Evolutionary conservation across 2,113 vertebrate species (phyloP).

Genomic region (Spizaetus ornatus): DNA sequence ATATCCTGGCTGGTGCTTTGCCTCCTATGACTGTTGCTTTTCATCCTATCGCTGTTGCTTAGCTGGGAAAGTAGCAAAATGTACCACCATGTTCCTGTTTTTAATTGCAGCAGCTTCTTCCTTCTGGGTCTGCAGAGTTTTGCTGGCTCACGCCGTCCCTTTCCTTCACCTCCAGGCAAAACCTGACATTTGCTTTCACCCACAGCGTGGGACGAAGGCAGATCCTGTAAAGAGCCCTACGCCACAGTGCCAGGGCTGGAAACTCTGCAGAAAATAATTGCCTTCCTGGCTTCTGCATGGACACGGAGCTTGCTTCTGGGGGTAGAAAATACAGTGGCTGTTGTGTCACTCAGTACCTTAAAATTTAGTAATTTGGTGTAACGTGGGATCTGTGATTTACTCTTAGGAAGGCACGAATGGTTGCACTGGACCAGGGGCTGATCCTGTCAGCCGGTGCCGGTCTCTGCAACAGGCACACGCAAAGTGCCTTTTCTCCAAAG

Average conservation of each 20-base stretch:
- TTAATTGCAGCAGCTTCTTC: background rate
- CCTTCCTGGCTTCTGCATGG: background rate
- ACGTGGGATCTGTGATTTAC: background rate
- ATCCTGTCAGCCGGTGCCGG: rapidly evolving
- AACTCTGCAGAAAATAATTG: background rate
- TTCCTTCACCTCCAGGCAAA: background rate
- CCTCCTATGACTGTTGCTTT: background rate
- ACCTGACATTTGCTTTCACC: background rate
- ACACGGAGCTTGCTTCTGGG: background rate
- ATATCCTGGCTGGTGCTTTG: background rate
- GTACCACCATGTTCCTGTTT: rapidly evolving
- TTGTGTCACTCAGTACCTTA: background rate
- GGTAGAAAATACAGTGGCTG: background rate
- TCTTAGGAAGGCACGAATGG: background rate
- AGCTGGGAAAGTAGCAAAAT: background rate
- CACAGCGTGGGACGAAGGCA: background rate
- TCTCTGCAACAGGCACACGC: background rate
- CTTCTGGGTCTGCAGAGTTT: background rate
- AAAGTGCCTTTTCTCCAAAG: background rate
- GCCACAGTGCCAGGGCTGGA: background rate
- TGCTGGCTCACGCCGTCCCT: rapidly evolving
- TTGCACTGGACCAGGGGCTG: rapidly evolving
- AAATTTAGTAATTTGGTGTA: background rate
- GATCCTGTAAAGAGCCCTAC: background rate
- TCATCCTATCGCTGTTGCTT: background rate